These are phyloP conservation scores for Varroa destructor DNA, from an alignment of 1,140 invertebrate genomes.

Conservation along the genomic window DNA sequence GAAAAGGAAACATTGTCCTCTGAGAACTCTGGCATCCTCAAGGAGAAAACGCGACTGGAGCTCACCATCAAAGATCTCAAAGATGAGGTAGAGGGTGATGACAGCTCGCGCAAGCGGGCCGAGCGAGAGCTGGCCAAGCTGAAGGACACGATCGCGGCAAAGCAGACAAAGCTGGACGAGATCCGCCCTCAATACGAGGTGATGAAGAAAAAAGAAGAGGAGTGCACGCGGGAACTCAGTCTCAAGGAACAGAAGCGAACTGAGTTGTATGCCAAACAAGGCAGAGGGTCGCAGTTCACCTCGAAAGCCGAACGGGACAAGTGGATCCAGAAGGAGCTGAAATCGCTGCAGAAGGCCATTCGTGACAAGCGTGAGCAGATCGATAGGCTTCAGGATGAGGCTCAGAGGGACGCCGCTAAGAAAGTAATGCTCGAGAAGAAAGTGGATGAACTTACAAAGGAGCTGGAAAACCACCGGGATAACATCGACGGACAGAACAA, in stretches of 20 bases:
- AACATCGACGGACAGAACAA: conserved; percentile 92
- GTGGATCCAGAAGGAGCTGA: conserved; percentile 92
- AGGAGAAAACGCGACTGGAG: conserved; percentile 90
- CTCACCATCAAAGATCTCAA: conserved; percentile 84
- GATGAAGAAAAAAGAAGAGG: conserved; percentile 82
- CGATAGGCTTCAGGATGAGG: conserved; percentile 67
- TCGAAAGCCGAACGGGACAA: conserved; percentile 86
- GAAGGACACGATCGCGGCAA: conserved; percentile 71
- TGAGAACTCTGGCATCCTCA: conserved; percentile 82
- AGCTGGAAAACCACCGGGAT: conserved; percentile 69
- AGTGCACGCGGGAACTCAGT: conserved; percentile 52
- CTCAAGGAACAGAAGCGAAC: conserved; percentile 95
- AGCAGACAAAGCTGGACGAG: conserved; percentile 70
- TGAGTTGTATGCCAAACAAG: conserved; percentile 96
- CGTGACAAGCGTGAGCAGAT: conserved; percentile 50
- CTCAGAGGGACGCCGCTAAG: conserved; percentile 69
- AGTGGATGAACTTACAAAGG: conserved; percentile 69
- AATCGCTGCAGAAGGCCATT: conserved; percentile 46
- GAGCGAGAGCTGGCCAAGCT: conserved; percentile 78
- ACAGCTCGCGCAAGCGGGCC: conserved; percentile 68
- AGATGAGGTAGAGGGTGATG: conserved; percentile 90
- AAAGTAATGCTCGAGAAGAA: conserved; percentile 64
- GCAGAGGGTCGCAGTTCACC: conserved; percentile 88
- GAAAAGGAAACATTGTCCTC: conserved; percentile 77
- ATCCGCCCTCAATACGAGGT: conserved; percentile 83